These are phyloP conservation scores for Momotus momota DNA, from an alignment of 2,797 vertebrate species.

Conservation along the genomic window DNA sequence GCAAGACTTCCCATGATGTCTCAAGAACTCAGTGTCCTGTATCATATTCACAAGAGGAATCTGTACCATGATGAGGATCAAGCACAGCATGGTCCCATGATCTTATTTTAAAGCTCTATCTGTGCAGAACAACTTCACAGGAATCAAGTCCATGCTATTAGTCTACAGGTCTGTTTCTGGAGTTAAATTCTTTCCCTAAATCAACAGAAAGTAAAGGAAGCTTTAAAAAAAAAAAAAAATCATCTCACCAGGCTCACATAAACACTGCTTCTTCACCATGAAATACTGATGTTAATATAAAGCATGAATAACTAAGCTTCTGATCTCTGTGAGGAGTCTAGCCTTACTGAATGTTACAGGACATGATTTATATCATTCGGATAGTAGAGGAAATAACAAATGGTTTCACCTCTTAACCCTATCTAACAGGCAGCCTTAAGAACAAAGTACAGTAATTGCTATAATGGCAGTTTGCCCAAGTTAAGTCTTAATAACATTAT, in stretches of 20 bases:
- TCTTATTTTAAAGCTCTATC: neutral
- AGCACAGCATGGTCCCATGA: neutral
- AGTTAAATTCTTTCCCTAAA: neutral
- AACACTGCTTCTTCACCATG: neutral
- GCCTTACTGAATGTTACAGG: neutral
- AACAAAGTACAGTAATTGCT: constrained; percentile 17
- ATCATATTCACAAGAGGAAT: neutral
- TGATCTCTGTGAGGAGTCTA: neutral
- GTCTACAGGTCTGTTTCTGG: neutral
- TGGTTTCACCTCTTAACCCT: neutral
- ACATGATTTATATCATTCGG: constrained; percentile 12
- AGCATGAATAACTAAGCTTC: constrained; percentile 9
- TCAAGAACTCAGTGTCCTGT: neutral
- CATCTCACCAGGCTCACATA: neutral
- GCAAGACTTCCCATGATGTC: neutral
- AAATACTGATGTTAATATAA: constrained; percentile 11
- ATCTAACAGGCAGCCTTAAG: neutral
- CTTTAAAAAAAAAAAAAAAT: neutral
- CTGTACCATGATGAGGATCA: neutral
- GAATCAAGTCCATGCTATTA: neutral
- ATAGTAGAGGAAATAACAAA: constrained; percentile 19
- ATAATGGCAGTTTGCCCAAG: constrained; percentile 11
- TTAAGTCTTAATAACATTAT: neutral
- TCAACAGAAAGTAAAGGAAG: neutral
- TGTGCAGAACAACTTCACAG: neutral